These are phyloP conservation scores for Diaphora mendica DNA, from an alignment of 2,888 invertebrate species.

Conservation along the genomic window DNA sequence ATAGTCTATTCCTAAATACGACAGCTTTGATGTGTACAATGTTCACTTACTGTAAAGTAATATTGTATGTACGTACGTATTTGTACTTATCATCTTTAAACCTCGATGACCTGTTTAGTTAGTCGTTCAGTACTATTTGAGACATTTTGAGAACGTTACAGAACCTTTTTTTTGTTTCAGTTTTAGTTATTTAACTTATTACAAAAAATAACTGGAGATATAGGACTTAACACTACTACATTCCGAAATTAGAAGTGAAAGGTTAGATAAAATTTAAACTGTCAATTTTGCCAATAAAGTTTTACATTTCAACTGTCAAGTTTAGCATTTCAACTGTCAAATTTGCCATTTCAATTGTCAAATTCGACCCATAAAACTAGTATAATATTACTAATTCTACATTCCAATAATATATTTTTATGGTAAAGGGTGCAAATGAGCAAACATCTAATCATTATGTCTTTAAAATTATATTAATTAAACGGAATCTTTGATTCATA, in stretches of 20 bases:
- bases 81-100: background rate
- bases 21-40: conserved; percentile 1
- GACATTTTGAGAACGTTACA: background rate
- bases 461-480: background rate
- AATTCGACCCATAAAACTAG: background rate
- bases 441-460: background rate
- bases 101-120: background rate
- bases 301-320: background rate
- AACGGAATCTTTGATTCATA: background rate
- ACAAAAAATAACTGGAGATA: background rate
- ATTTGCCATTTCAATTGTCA: background rate
- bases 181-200: background rate
- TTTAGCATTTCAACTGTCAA: background rate
- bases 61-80: background rate
- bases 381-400: background rate
- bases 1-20: background rate
- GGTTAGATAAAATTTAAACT: background rate
- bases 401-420: background rate
- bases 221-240: no score
- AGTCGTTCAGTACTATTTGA: background rate
- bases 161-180: background rate
- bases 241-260: background rate
- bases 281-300: background rate
- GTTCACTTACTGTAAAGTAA: background rate
- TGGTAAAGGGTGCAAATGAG: background rate